Conservation (phyloP, 2,113 vertebrate species). For the Acrocephalus kingi region DNA sequence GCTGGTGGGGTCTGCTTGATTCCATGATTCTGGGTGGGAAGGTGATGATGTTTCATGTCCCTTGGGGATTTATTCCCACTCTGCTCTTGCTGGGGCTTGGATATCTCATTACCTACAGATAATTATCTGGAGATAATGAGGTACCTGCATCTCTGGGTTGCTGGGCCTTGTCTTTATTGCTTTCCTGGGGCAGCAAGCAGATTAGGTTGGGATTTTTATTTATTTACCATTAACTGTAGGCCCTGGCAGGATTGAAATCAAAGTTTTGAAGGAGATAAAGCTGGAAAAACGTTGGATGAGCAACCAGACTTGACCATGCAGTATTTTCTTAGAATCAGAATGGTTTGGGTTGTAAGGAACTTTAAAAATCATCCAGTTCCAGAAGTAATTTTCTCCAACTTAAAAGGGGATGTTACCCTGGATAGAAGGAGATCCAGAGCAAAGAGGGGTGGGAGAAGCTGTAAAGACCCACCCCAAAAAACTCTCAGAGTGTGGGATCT, state of each 20-base stretch:
- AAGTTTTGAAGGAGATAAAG: not conserved
- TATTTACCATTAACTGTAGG: not conserved
- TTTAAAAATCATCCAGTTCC: not conserved
- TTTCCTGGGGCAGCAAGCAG: not conserved
- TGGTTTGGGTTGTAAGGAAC: not conserved
- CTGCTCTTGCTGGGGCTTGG: not conserved
- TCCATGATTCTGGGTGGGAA: not conserved
- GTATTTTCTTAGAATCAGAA: not conserved
- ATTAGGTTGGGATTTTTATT: not conserved
- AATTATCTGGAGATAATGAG: conserved; percentile 33
- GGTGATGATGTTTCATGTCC: not conserved
- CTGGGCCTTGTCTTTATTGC: not conserved
- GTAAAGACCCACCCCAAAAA: not conserved
- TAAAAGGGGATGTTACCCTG: not conserved
- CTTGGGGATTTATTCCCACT: not conserved
- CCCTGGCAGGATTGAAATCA: not conserved
- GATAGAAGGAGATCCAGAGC: not conserved
- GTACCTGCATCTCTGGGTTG: not conserved
- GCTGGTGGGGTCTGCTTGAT: accelerated
- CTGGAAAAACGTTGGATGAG: not conserved
- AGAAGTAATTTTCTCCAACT: not conserved
- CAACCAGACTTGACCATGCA: not conserved
- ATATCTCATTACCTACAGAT: not conserved
- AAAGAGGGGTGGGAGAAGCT: not conserved
- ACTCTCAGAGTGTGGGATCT: not conserved